A percentile compares a stretch with the other conserved stretches of the same genome.
Conservation (phyloP, 2,797 vertebrate genomes). For the Cynodonichthys magdalenae region DNA sequence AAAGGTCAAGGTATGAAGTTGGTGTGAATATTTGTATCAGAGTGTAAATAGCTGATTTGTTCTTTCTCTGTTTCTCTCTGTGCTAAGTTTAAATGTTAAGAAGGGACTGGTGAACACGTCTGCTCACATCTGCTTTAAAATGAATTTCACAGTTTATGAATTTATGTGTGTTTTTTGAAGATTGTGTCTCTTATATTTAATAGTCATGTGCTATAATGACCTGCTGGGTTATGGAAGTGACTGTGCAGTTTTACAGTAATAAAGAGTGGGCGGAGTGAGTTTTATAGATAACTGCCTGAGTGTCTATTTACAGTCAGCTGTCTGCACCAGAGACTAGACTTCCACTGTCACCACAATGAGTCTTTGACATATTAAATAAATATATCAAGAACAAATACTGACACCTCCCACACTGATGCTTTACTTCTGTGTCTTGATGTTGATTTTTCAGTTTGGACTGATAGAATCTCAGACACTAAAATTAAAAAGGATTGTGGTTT, state of each 20-base stretch:
- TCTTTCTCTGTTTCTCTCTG: conserved; percentile 8
- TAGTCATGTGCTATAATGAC: neutral
- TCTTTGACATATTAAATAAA: conserved; percentile 3
- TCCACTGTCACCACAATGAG: conserved; percentile 1
- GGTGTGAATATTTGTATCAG: conserved; percentile 1
- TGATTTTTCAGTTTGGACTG: too few relatives aligned
- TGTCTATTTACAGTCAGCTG: conserved; percentile 50
- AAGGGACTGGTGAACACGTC: neutral
- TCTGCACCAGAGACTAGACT: neutral
- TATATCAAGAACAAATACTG: neutral
- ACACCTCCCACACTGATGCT: neutral
- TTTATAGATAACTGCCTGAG: conserved; percentile 46
- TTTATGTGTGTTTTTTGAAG: neutral
- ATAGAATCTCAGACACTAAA: too few relatives aligned
- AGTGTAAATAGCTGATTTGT: neutral
- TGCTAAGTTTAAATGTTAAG: conserved; percentile 1
- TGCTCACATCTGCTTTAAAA: neutral
- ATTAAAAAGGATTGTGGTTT: too few relatives aligned
- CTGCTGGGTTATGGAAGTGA: conserved; percentile 38
- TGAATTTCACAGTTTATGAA: neutral
- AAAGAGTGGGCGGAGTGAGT: conserved; percentile 31
- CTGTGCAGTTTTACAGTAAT: conserved; percentile 51
- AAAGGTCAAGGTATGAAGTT: conserved; percentile 36
- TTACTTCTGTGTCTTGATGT: neutral
- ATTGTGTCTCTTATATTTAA: conserved; percentile 1